A percentile compares a stretch with the other conserved stretches of the same genome.
phyloP scores from a whole-genome alignment of 2,113 vertebrate genomes.

The Mustelus asterias region DNA sequence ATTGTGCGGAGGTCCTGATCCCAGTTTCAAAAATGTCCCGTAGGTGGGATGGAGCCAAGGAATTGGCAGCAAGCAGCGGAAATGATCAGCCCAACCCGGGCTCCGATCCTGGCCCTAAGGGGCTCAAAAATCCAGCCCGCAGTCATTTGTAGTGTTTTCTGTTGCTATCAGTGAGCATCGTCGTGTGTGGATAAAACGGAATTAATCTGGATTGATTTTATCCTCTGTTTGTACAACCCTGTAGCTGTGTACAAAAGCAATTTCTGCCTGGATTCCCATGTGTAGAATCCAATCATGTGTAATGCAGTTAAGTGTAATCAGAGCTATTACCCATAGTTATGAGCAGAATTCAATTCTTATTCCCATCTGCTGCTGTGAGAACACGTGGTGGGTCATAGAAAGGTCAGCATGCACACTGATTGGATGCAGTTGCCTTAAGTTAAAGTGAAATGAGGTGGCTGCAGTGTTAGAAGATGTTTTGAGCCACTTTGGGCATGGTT shows the following conservation, averaged over 20 bases:
- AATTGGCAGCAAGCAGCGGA: too few relatives aligned
- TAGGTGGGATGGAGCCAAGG: too few relatives aligned
- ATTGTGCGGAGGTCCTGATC: too few relatives aligned
- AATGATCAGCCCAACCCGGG: too few relatives aligned
- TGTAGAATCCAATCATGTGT: not conserved
- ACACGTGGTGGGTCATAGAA: not conserved
- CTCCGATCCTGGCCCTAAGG: too few relatives aligned
- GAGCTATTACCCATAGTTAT: constrained; percentile 27
- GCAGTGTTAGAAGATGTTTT: not conserved
- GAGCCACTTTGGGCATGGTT: not conserved
- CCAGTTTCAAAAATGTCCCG: too few relatives aligned
- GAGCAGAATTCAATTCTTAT: constrained; percentile 12
- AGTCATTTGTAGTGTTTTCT: not conserved
- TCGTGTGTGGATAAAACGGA: not conserved
- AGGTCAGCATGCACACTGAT: not conserved
- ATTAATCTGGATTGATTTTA: constrained; percentile 20
- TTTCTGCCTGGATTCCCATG: constrained; percentile 24
- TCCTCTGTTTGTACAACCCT: not conserved
- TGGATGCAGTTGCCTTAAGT: not conserved
- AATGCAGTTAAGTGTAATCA: constrained; percentile 19
- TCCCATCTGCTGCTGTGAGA: not conserved
- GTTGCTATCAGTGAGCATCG: not conserved
- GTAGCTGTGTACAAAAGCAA: not conserved
- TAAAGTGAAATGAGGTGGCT: not conserved
- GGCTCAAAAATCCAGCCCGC: too few relatives aligned